Evolutionary conservation across 2,888 invertebrate species (phyloP), one percentile per base, ranked within the genome.

Genomic region (Mythimna pallens): DNA sequence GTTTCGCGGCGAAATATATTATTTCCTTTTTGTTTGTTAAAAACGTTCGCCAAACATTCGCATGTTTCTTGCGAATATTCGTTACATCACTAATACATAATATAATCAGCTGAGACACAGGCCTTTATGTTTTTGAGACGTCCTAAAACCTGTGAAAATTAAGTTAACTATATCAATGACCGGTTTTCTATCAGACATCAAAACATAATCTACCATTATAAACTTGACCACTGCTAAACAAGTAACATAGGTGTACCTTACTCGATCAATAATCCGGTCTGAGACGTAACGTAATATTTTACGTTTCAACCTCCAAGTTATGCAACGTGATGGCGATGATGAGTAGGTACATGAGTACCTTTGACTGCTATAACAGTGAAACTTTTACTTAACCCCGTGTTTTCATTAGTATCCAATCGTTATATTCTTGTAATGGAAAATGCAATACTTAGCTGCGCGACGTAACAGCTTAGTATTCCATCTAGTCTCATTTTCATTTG

Each of bases 341-440:
- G 9, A 9, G 8, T 34, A 34, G 7, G 40, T 10, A 40, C 40
- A 0, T 70, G 50, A 65, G 55, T 73, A 61, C 58, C 50, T 61
- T 61, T 76, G 73, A 47, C 72, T 50, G 47, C 3, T 34, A 54
- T 65, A 83, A 69, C 55, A 86, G 85, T 78, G 85, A 85, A 85
- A 85, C 85, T 84, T 64, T 30, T 47, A 43, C 58, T 43, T 52
- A 59, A 36, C 55, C 25, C 55, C 36, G 3, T 50, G 34, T 64
- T 70, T 20, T 40, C 70, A 25, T 65, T 70, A 47, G 20, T 22
- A 34, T 25, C n/a, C 3, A 12, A 52, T 17, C 36, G 57, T 65
- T 61, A 54, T 47, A 36, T 36, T 17, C 43, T 36, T 73, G 34
- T 25, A 54, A 61, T 57, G 55, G 20, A 52, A 58, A 20, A 47